Percentiles rank a stretch among this genome's conserved stretches.
phyloP scores from a whole-genome alignment of 2,797 vertebrate species.

The Rhabdophis nuchalis region DNA sequence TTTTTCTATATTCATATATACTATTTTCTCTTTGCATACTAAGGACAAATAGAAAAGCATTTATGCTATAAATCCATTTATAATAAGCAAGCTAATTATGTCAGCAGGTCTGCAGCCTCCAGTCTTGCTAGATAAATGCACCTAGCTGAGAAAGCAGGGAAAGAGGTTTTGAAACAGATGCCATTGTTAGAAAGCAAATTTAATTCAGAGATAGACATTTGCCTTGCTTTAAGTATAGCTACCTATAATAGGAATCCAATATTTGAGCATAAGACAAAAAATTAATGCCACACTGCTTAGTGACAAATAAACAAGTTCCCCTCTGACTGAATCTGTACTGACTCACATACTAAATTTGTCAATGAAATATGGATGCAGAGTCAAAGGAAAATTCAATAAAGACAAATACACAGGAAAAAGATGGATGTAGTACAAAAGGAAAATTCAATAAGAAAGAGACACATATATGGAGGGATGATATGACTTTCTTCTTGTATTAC shows the following conservation, averaged over 20 bases:
- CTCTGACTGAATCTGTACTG: background rate
- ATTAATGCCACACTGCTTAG: constrained; percentile 20
- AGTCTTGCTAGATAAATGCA: background rate
- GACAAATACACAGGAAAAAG: constrained; percentile 37
- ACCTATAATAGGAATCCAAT: constrained; percentile 19
- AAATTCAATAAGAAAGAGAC: constrained; percentile 24
- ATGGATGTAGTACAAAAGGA: constrained; percentile 34
- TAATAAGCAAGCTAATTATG: background rate
- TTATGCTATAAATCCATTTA: background rate
- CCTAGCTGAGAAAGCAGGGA: background rate
- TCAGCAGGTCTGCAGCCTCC: constrained; percentile 30
- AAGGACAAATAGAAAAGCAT: background rate
- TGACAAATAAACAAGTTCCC: background rate
- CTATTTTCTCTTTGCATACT: background rate
- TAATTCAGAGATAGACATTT: background rate
- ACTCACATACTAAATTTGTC: background rate
- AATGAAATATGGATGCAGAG: constrained; percentile 31
- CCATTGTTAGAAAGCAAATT: constrained; percentile 27
- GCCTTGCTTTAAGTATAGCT: background rate
- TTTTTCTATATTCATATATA: background rate
- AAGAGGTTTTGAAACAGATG: constrained; percentile 3
- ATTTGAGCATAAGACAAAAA: background rate
- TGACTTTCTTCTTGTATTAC: background rate
- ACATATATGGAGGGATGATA: constrained; percentile 38
- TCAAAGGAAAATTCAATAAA: constrained; percentile 26